phyloP scores from a whole-genome alignment of 2,797 vertebrate species.

The Acrossocheilus wenchowensis region DNA sequence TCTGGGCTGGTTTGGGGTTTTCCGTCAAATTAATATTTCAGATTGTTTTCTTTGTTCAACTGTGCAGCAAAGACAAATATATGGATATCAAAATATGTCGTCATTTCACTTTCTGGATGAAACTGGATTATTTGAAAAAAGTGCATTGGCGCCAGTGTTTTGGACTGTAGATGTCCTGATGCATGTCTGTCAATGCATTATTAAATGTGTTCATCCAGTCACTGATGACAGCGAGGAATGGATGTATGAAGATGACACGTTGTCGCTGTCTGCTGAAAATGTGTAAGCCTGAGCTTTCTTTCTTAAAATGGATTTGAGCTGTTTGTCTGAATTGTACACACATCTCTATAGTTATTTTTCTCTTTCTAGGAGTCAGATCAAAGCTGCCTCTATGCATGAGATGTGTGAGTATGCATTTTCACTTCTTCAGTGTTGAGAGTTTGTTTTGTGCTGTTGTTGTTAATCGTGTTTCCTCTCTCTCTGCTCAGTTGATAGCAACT shows the following conservation, averaged over 20 bases:
- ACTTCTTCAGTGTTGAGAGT: background rate
- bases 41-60: background rate
- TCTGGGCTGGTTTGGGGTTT: background rate
- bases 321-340: background rate
- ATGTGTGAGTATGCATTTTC: constrained; percentile 70
- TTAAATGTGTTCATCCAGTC: constrained; percentile 67
- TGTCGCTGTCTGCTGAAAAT: constrained; percentile 68
- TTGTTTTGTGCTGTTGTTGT: background rate
- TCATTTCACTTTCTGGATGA: background rate
- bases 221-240: constrained; percentile 84
- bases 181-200: background rate
- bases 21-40: background rate
- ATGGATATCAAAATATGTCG: background rate
- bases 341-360: background rate
- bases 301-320: background rate
- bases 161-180: background rate
- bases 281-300: constrained; percentile 64
- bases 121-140: background rate
- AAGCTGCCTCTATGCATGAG: constrained; percentile 65
- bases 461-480: background rate
- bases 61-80: background rate
- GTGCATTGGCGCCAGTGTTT: background rate
- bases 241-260: constrained; percentile 77
- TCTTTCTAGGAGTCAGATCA: constrained; percentile 64
- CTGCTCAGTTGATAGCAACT: constrained; percentile 64